Evolutionary conservation across 1,140 invertebrate species (phyloP), one percentile per base, ranked within the genome.

Genomic region (Lordiphosa collinella): DNA sequence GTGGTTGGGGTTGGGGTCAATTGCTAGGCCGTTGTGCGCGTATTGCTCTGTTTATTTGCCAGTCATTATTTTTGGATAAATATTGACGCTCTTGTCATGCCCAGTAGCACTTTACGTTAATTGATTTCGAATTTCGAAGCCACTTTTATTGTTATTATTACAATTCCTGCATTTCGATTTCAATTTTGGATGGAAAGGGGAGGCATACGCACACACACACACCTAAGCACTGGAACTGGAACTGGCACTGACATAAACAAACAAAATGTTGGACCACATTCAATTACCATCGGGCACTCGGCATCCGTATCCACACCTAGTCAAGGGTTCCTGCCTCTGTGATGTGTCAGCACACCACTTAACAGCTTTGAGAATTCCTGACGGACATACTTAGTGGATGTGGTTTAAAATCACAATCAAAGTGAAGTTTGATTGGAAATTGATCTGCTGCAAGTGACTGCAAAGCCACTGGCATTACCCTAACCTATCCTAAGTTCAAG

Each of bases 71-170:
- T 25, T 84, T 76, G 78, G 65, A 55, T 74, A 82, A 82, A 84
- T 82, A 82, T 82, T 82, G 61, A 84, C 76, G 67, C 78, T 76
- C 78, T 82, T 72, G 76, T 82, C 78, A 67, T 82, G 62, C 52
- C 76, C 76, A 82, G 76, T 82, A 84, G 76, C 76, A 82, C 76
- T 82, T 72, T 72, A 61, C 78, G 71, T 82, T 82, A 82, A 82
- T 82, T 82, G 76, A 82, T 82, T 82, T 72, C 78, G 67, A 76
- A 84, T 82, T 25, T 76, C 61, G 78, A 22, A 64, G 76, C 71
- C 76, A 80, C 76, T 80, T 63, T 82, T 82, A 67, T 75, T 80
- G 76, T 82, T 82, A 82, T 82, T 82, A 68, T 76, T 82, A 53
- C 66, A 64, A 73, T 40, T 41, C 60, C 37, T 37, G 16, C 48